A percentile compares a stretch with the other conserved stretches of the same genome.
Conservation (phyloP, 2,113 vertebrate species). For the Vombatus ursinus region DNA sequence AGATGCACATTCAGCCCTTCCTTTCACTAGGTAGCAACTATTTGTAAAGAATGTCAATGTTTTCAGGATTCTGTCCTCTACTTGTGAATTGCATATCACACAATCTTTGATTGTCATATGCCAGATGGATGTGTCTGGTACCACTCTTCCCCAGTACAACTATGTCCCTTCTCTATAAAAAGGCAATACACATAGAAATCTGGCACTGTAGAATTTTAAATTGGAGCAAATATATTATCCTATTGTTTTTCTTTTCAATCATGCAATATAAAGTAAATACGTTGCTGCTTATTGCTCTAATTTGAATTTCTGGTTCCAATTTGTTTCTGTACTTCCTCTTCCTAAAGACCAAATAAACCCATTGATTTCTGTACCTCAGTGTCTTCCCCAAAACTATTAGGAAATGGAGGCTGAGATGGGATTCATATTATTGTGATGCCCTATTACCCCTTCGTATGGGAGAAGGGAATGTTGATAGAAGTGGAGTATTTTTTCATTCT, state of each 20-base stretch:
- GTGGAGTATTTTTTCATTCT: not conserved
- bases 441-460: not conserved
- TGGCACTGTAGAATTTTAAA: not conserved
- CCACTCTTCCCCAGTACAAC: constrained; percentile 30
- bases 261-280: not conserved
- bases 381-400: not conserved
- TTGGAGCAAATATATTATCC: not conserved
- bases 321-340: not conserved
- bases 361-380: not conserved
- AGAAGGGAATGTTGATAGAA: not conserved
- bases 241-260: not conserved
- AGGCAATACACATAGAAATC: not conserved
- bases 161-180: constrained; percentile 6
- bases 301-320: not conserved
- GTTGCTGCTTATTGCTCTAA: not conserved
- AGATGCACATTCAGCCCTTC: not conserved
- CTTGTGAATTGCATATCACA: not conserved
- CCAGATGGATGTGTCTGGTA: constrained; percentile 12
- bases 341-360: not conserved
- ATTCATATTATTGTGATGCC: not conserved
- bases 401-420: not conserved
- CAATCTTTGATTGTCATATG: not conserved
- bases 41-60: not conserved
- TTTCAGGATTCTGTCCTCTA: not conserved
- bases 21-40: not conserved